Evolutionary conservation across 2,888 invertebrate species (phyloP).

Genomic region (Pterostichus niger): DNA sequence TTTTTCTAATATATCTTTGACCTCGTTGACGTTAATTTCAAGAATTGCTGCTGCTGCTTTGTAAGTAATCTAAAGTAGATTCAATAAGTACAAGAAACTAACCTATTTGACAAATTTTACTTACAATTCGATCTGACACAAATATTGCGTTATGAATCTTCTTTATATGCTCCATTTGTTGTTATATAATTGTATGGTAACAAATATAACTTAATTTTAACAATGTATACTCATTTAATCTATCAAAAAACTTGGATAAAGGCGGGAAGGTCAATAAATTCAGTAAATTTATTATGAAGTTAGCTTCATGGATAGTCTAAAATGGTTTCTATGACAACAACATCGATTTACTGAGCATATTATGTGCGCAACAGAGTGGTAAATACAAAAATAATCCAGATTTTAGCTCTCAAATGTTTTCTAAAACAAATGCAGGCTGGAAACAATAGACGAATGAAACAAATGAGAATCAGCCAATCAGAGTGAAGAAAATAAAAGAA

Average conservation of each 20-base stretch:
- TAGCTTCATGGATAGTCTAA: background rate
- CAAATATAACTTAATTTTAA: background rate
- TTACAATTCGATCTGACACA: constrained; percentile 62
- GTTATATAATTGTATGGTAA: background rate
- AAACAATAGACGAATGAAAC: background rate
- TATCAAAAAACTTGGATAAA: background rate
- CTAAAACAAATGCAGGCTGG: background rate
- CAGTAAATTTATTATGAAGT: background rate
- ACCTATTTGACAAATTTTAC: constrained; percentile 12
- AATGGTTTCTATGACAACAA: constrained; percentile 9
- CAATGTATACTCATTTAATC: constrained; percentile 1
- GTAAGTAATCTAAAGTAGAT: constrained; percentile 46
- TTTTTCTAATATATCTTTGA: constrained; percentile 33
- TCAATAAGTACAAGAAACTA: background rate
- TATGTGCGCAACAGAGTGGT: background rate
- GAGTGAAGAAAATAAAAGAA: constrained; percentile 3
- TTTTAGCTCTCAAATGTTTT: background rate
- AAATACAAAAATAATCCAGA: background rate
- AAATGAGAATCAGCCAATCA: background rate
- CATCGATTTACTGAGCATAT: constrained; percentile 2
- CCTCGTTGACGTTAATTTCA: constrained; percentile 42
- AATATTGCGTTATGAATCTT: constrained; percentile 54
- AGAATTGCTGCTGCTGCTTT: constrained; percentile 56
- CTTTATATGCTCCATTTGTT: constrained; percentile 51
- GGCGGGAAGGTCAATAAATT: background rate